Percentiles rank a stretch among this genome's conserved stretches.
These are phyloP conservation scores for Neodiprion lecontei DNA, from an alignment of 1,140 invertebrate species.

Conservation along the genomic window DNA sequence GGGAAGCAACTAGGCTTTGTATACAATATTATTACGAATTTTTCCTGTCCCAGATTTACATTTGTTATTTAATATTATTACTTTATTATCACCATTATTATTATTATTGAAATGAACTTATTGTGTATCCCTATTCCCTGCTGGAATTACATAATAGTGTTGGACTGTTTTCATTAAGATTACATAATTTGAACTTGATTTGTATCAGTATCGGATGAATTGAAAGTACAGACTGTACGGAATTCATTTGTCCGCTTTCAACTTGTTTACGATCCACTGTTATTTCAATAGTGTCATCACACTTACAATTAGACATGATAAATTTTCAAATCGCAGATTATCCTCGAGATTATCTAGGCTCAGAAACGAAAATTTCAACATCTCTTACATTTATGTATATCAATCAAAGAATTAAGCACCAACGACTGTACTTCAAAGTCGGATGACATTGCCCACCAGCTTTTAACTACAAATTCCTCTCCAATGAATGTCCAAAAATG, in stretches of 20 bases:
- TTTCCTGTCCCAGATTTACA: conserved; percentile 29
- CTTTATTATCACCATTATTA: conserved; percentile 33
- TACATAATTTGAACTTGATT: no score
- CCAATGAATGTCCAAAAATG: not conserved
- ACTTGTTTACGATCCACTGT: conserved; percentile 11
- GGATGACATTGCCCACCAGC: no score
- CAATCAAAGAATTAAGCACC: no score
- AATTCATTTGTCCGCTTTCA: conserved; percentile 27
- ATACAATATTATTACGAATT: conserved; percentile 29
- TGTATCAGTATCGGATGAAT: conserved; percentile 1
- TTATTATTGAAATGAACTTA: conserved; percentile 31
- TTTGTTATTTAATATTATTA: conserved; percentile 33
- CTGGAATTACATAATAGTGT: conserved; percentile 20
- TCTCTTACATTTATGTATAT: no score
- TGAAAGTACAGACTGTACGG: conserved; percentile 30
- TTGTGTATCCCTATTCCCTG: conserved; percentile 25
- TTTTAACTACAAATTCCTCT: no score
- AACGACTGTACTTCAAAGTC: no score
- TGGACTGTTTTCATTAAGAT: conserved; percentile 21
- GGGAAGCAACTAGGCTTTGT: conserved; percentile 32
- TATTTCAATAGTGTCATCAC: conserved; percentile 9
- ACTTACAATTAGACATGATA: not conserved
- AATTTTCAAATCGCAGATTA: conserved; percentile 9
- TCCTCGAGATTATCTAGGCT: not conserved
- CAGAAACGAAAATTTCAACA: no score